These are phyloP conservation scores for Cephonodes hylas DNA, from an alignment of 2,888 invertebrate genomes.

Conservation along the genomic window DNA sequence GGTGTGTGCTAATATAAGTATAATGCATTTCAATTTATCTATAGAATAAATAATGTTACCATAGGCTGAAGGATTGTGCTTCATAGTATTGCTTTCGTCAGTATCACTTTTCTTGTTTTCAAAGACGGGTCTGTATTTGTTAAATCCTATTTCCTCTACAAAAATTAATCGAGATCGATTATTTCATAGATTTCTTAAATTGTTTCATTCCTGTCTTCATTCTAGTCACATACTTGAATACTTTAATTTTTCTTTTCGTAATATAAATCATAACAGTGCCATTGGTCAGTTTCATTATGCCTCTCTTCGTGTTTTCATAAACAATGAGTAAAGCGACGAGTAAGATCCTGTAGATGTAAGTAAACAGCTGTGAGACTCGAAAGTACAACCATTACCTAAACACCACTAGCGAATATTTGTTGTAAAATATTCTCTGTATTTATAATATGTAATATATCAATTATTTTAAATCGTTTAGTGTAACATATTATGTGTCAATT, in stretches of 20 bases:
- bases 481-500: constrained; percentile 53
- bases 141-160: neutral
- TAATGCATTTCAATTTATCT: constrained; percentile 71
- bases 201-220: constrained; percentile 9
- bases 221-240: constrained; percentile 24
- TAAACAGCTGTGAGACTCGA: constrained; percentile 47
- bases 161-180: neutral
- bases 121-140: constrained; percentile 16
- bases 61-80: constrained; percentile 51
- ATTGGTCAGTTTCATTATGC: constrained; percentile 13
- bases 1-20: constrained; percentile 43
- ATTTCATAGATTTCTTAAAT: neutral
- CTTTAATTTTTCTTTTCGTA: constrained; percentile 13
- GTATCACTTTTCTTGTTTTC: constrained; percentile 22
- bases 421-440: constrained; percentile 66
- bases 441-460: constrained; percentile 38
- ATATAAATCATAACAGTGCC: constrained; percentile 12
- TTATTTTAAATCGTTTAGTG: constrained; percentile 42
- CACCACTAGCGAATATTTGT: constrained; percentile 69
- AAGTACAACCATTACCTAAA: constrained; percentile 61
- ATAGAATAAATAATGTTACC: constrained; percentile 62
- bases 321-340: constrained; percentile 9
- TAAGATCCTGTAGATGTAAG: constrained; percentile 38
- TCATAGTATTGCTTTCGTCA: constrained; percentile 39
- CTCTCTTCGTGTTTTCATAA: constrained; percentile 1